Percentiles rank a stretch among this genome's conserved stretches.
Conservation (phyloP, 1,140 invertebrate genomes). For the Drosophila asahinai region DNA sequence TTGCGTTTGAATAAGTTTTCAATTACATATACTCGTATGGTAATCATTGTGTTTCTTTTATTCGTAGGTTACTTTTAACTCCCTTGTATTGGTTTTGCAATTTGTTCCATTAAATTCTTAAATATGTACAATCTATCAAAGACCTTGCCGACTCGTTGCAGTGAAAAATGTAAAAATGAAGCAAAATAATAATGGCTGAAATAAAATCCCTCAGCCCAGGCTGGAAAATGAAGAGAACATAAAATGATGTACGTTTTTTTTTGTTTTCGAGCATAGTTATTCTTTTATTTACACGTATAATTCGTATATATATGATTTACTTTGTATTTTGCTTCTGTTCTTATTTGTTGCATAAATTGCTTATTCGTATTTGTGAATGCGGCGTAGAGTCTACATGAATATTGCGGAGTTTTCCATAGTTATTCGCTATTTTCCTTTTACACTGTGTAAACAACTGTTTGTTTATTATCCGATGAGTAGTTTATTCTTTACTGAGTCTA, state of each 20-base stretch:
- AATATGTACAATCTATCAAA: slow-evolving; percentile 65
- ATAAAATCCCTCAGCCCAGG: slow-evolving; percentile 26
- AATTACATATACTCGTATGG: slow-evolving; percentile 44
- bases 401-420: slow-evolving; percentile 67
- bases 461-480: slow-evolving; percentile 64
- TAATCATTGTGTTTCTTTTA: slow-evolving; percentile 37
- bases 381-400: slow-evolving; percentile 56
- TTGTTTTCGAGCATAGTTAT: slow-evolving; percentile 54
- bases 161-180: not conserved
- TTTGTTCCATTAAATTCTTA: slow-evolving; percentile 79
- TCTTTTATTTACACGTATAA: slow-evolving; percentile 75
- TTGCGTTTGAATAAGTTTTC: slow-evolving; percentile 68
- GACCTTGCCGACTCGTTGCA: slow-evolving; percentile 46
- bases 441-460: slow-evolving; percentile 20
- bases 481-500: slow-evolving; percentile 59
- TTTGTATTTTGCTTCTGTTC: slow-evolving; percentile 54
- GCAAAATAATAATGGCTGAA: slow-evolving; percentile 11
- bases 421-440: slow-evolving; percentile 51
- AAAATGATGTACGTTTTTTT: slow-evolving; percentile 34
- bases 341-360: slow-evolving; percentile 69
- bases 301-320: slow-evolving; percentile 46
- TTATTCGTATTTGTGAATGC: slow-evolving; percentile 72
- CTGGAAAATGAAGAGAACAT: slow-evolving; percentile 51
- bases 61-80: slow-evolving; percentile 69
- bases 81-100: slow-evolving; percentile 82